Percentiles rank a stretch among this genome's conserved stretches.
Conservation (phyloP, 2,113 vertebrate species). For the Oryzias woworae region DNA sequence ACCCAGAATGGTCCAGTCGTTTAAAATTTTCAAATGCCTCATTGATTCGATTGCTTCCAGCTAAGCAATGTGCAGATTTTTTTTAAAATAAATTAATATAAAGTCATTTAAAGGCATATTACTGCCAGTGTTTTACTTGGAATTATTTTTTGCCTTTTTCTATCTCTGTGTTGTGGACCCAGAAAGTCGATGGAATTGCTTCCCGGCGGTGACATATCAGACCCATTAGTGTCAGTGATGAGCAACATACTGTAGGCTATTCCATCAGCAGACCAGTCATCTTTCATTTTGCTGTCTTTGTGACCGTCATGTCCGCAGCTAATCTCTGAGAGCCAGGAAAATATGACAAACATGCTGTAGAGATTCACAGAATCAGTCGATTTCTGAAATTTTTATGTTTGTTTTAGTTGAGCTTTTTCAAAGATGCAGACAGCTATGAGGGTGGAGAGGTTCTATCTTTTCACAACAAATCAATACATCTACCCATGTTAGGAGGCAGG, state of each 20-base stretch:
- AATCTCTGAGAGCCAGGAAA: constrained; percentile 26
- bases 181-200: constrained; percentile 44
- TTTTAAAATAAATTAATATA: neutral
- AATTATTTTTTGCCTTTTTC: constrained; percentile 28
- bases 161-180: constrained; percentile 29
- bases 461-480: constrained; percentile 79
- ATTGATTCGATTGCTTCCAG: constrained; percentile 25
- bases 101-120: neutral
- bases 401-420: constrained; percentile 9
- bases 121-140: constrained; percentile 6
- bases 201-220: constrained; percentile 62
- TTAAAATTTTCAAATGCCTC: constrained; percentile 23
- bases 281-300: constrained; percentile 38
- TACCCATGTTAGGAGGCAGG: constrained; percentile 58
- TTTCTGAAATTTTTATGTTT: constrained; percentile 6
- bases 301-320: constrained; percentile 29
- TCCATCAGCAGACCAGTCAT: constrained; percentile 49
- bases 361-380: constrained; percentile 11
- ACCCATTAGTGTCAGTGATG: constrained; percentile 73
- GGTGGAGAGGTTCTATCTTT: constrained; percentile 28
- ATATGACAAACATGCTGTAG: neutral
- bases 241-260: constrained; percentile 48
- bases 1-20: constrained; percentile 52
- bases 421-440: too few relatives aligned
- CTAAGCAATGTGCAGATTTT: constrained; percentile 18